Conservation (phyloP, 2,113 vertebrate genomes). For the Xiphorhynchus elegans region DNA sequence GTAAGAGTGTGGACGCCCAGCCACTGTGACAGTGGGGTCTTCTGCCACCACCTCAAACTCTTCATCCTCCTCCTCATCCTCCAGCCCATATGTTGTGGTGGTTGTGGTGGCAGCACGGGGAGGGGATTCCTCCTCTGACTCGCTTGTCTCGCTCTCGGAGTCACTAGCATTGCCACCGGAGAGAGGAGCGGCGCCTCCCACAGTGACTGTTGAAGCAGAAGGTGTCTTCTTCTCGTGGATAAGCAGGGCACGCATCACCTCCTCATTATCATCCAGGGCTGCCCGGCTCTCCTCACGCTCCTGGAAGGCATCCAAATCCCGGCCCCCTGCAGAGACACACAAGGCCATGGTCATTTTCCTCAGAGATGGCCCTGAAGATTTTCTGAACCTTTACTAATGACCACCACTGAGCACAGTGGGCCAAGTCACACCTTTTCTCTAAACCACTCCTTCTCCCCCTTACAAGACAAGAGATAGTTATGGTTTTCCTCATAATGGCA, state of each 20-base stretch:
- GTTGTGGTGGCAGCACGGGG: constrained; percentile 6
- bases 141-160: constrained; percentile 97
- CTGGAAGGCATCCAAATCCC: constrained; percentile 76
- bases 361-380: not conserved
- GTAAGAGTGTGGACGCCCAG: constrained; percentile 85
- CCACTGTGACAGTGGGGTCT: constrained; percentile 88
- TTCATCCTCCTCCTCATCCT: constrained; percentile 88
- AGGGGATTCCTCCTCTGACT: constrained; percentile 89
- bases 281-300: constrained; percentile 71
- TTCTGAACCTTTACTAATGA: not conserved
- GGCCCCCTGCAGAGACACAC: constrained; percentile 64
- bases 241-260: constrained; percentile 96
- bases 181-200: constrained; percentile 64
- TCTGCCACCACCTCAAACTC: constrained; percentile 94
- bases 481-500: not conserved
- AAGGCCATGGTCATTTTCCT: not conserved
- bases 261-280: constrained; percentile 88
- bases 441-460: not conserved
- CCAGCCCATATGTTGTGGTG: constrained; percentile 30
- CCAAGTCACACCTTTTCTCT: not conserved
- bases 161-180: constrained; percentile 82
- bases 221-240: constrained; percentile 93
- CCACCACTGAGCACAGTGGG: not conserved
- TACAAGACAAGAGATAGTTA: not conserved
- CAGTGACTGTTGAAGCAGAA: constrained; percentile 52